Percentiles rank a stretch among this genome's conserved stretches.
These are phyloP conservation scores for Steinernema hermaphroditum DNA, from an alignment of 2,888 invertebrate genomes.

Conservation along the genomic window DNA sequence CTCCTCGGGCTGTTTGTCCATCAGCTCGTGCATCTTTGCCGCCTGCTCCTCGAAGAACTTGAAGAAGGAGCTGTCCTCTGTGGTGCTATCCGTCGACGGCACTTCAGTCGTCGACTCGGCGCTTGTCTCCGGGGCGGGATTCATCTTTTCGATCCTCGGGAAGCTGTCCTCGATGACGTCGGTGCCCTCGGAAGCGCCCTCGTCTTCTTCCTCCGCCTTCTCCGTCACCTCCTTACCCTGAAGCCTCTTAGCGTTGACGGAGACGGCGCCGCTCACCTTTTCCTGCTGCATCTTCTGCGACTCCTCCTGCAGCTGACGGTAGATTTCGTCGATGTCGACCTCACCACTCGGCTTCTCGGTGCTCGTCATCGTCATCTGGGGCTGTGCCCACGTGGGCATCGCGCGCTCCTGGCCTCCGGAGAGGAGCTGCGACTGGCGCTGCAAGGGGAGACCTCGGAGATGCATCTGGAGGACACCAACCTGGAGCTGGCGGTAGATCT, in stretches of 20 bases:
- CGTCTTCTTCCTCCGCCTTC: not conserved
- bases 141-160: conserved; percentile 14
- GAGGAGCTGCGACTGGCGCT: conserved; percentile 17
- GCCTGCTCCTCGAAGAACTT: conserved; percentile 21
- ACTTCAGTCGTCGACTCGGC: not conserved
- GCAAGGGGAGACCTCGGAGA: not conserved
- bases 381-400: not conserved
- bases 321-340: conserved; percentile 18
- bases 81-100: not conserved
- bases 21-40: conserved; percentile 9
- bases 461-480: not conserved
- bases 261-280: not conserved
- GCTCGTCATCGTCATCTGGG: not conserved
- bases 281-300: conserved; percentile 15
- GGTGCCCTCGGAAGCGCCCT: not conserved
- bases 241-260: too few relatives aligned
- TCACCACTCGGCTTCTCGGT: not conserved
- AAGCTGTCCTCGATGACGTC: conserved; percentile 15
- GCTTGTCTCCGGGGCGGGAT: not conserved
- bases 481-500: conserved; percentile 25
- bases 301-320: conserved; percentile 17
- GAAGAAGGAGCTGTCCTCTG: conserved; percentile 12
- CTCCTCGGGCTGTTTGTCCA: conserved; percentile 7
- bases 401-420: conserved; percentile 8
- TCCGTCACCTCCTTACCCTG: too few relatives aligned